These are phyloP conservation scores for Drosophila suzukii DNA, from an alignment of 1,140 invertebrate genomes.

Conservation along the genomic window DNA sequence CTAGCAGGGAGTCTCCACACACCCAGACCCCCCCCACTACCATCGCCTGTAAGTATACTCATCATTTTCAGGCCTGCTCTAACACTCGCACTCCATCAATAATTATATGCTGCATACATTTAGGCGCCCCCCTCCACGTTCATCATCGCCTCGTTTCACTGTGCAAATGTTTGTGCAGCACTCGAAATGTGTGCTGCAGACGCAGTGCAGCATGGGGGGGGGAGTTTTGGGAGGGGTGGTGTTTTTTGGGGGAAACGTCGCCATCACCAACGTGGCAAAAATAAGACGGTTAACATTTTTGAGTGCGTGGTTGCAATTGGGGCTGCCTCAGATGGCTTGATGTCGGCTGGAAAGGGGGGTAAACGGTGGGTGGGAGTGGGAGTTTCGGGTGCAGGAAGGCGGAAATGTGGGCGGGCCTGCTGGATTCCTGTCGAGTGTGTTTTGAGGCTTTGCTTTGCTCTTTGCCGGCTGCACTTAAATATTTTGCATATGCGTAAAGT, in stretches of 20 bases:
- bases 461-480: conserved; percentile 78
- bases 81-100: conserved; percentile 69
- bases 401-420: conserved; percentile 2
- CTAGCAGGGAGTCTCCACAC: conserved; percentile 52
- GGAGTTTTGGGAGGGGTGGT: conserved; percentile 2
- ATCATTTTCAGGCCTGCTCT: conserved; percentile 58
- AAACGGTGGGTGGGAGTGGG: background rate
- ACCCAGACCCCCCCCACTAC: background rate
- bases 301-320: conserved; percentile 58
- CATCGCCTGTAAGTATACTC: conserved; percentile 32
- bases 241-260: conserved; percentile 5
- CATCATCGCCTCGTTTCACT: conserved; percentile 67
- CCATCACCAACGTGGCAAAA: conserved; percentile 53
- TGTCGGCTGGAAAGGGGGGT: conserved; percentile 14
- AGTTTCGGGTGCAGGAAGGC: conserved; percentile 5
- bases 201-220: conserved; percentile 20
- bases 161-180: conserved; percentile 76
- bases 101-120: conserved; percentile 81
- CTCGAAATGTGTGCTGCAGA: conserved; percentile 59
- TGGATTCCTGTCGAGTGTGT: conserved; percentile 43
- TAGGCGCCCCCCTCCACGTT: conserved; percentile 40
- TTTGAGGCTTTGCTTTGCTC: conserved; percentile 72
- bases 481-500: conserved; percentile 79
- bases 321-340: conserved; percentile 40
- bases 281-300: conserved; percentile 78